Evolutionary conservation across 2,888 invertebrate genomes (phyloP).

Genomic region (Carterocephalus palaemon): DNA sequence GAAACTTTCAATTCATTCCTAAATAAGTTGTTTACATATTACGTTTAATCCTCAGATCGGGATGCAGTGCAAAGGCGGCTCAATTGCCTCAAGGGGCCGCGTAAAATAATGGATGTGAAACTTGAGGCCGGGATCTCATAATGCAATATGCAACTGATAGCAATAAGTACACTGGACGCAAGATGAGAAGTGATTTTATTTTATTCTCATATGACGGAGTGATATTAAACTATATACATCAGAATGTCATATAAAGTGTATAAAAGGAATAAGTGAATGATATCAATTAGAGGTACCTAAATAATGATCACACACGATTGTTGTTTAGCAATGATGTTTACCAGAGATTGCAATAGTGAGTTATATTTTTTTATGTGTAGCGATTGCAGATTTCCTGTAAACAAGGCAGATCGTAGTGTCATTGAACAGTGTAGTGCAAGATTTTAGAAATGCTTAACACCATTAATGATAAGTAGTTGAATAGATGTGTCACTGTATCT

Average conservation of each 20-base stretch:
- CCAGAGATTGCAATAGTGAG: slow-evolving; percentile 71
- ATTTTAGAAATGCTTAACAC: slow-evolving; percentile 56
- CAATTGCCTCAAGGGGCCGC: slow-evolving; percentile 71
- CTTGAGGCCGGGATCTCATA: slow-evolving; percentile 76
- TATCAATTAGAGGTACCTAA: slow-evolving; percentile 53
- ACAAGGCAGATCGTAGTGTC: slow-evolving; percentile 47
- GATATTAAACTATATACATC: slow-evolving; percentile 42
- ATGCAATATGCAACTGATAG: slow-evolving; percentile 57
- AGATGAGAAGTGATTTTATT: slow-evolving; percentile 76
- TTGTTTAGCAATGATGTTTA: slow-evolving; percentile 58
- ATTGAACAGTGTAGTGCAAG: slow-evolving; percentile 49
- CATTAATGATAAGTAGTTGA: slow-evolving; percentile 36
- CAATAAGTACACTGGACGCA: slow-evolving; percentile 58
- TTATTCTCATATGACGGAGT: slow-evolving; percentile 63
- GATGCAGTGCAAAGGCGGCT: slow-evolving; percentile 97
- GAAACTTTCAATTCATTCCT: too few relatives aligned
- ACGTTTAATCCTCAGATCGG: slow-evolving; percentile 83
- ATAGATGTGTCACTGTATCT: slow-evolving; percentile 57
- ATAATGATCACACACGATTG: slow-evolving; percentile 56
- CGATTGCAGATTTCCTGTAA: slow-evolving; percentile 45
- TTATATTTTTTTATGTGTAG: slow-evolving; percentile 74
- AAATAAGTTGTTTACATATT: too few relatives aligned
- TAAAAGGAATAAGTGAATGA: slow-evolving; percentile 67
- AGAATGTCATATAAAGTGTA: slow-evolving; percentile 47
- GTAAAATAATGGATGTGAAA: slow-evolving; percentile 73